Evolutionary conservation across 2,113 vertebrate genomes (phyloP), one percentile per base, ranked within the genome.

Genomic region (Salvelinus namaycush): DNA sequence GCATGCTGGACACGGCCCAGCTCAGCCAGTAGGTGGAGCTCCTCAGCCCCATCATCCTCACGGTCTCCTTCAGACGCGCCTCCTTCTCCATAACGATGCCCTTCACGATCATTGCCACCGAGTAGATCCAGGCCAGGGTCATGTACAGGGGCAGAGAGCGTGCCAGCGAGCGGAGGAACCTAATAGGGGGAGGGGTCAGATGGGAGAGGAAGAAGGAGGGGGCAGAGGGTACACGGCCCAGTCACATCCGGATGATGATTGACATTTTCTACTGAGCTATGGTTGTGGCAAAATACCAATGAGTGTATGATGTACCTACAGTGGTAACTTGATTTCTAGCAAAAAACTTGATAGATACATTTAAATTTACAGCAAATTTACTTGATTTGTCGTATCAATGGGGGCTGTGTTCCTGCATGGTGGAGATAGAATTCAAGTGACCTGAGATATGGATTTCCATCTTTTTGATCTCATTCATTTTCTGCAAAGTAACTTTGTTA

Each of bases 91-190:
- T 93, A 0, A 99, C 97, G 2, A 99, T 95, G 16, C 94, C 92
- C 80, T 99, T 99, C 79, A 99, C 90, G 75, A 97, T 96, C 77
- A 98, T 94, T 68, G 98, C 97, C 88, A 98, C 97, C 0, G 97
- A 97, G 88, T 96, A 99, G 79, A 99, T 97, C 97, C 97, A 99
- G 27, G 97, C 96, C 89, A 99, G 86, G 0, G 95, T 98, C 95
- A 99, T 96, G 90, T 95, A 99, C 26, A 99, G 92, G 1, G 98
- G 97, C 86, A 99, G 92, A 2, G 95, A 97, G 12, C 93, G 88
- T 20, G 95, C 94, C 91, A 97, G 92, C 18, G 95, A 91, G 13
- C 94, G 95, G 64, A 99, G 84, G 86, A 98, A 99, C 91, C 98
- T 99, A 84, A 70, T 20, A n/a, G 68, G 7, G 11, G 62, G 64